Conservation (phyloP, 2,797 vertebrate species). For the Lutjanus argentimaculatus region DNA sequence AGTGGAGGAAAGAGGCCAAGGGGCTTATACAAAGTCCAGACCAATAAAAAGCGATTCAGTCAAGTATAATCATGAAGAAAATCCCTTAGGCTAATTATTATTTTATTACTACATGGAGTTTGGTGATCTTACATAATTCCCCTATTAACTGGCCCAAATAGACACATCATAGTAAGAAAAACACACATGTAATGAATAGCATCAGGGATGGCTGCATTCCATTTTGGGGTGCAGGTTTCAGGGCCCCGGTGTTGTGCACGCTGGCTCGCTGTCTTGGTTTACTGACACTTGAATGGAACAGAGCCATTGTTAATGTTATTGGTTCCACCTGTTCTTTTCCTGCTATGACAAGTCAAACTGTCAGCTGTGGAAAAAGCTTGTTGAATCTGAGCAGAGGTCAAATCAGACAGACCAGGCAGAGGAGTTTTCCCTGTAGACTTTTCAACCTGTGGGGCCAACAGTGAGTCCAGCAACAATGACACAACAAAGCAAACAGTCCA, state of each 20-base stretch:
- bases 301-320: not conserved
- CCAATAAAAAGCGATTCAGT: not conserved
- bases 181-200: not conserved
- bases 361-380: not conserved
- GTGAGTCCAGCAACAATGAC: not conserved
- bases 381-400: constrained; percentile 2
- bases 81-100: not conserved
- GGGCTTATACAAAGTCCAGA: not conserved
- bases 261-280: not conserved
- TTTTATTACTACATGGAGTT: not conserved
- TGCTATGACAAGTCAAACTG: not conserved
- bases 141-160: not conserved
- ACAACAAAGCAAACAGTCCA: constrained; percentile 7
- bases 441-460: not conserved
- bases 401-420: not conserved
- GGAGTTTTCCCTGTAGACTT: not conserved
- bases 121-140: not conserved
- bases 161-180: not conserved
- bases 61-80: not conserved
- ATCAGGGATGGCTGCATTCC: not conserved
- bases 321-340: constrained; percentile 3
- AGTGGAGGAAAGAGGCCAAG: not conserved
- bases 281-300: not conserved
- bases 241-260: not conserved
- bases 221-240: constrained; percentile 2